Evolutionary conservation across 37 sponge, comb jelly and placozoan species (phyloP).

Genomic region (Haliclona indistincta): DNA sequence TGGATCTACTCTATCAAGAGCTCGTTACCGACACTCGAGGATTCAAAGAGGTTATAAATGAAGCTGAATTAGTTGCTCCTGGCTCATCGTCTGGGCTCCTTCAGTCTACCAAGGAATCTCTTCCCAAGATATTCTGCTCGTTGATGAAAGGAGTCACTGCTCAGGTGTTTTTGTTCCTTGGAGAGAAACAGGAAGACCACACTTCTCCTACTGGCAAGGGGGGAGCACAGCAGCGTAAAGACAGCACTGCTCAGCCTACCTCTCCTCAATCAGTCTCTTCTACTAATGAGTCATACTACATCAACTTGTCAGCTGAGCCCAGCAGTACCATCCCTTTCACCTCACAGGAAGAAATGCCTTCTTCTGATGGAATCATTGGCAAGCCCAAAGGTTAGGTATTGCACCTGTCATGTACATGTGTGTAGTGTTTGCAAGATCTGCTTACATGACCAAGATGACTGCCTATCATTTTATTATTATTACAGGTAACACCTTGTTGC

Average conservation of each 20-base stretch:
- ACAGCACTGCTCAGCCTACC: background rate
- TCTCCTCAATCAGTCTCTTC: background rate
- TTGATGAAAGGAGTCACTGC: slow-evolving; percentile 64
- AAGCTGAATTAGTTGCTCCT: background rate
- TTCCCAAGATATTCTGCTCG: slow-evolving; percentile 63
- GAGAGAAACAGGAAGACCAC: background rate
- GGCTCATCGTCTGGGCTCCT: background rate
- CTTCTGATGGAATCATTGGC: slow-evolving; percentile 19
- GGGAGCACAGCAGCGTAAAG: background rate
- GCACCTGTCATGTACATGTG: background rate
- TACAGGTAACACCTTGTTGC: slow-evolving; percentile 77
- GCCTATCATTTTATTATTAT: background rate
- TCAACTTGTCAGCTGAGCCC: too few relatives aligned
- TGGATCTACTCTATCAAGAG: slow-evolving; percentile 69
- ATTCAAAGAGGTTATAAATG: slow-evolving; percentile 31
- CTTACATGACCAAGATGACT: too few relatives aligned
- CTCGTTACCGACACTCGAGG: slow-evolving; percentile 38
- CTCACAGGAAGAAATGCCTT: too few relatives aligned
- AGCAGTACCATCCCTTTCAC: too few relatives aligned
- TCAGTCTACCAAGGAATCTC: slow-evolving; percentile 16
- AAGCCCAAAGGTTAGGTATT: slow-evolving; percentile 38
- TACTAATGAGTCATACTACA: background rate
- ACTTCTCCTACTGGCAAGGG: background rate
- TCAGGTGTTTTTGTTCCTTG: slow-evolving; percentile 66
- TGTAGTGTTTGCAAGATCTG: background rate